phyloP scores from a whole-genome alignment of 2,888 invertebrate genomes.

The Antitype chi region DNA sequence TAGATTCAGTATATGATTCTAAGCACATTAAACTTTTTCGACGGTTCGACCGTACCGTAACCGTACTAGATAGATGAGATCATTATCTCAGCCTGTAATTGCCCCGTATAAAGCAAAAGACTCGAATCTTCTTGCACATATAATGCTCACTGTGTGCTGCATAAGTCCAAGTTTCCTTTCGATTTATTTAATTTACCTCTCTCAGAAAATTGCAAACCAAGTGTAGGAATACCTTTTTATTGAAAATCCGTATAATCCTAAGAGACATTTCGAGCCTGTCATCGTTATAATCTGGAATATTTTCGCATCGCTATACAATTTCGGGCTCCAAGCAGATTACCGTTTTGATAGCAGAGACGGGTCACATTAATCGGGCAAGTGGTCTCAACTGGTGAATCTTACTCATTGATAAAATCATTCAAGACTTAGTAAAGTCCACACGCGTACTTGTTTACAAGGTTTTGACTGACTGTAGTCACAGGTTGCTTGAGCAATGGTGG shows the following conservation, averaged over 20 bases:
- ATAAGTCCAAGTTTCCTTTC: neutral
- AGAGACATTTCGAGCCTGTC: neutral
- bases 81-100: neutral
- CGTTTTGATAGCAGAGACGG: conserved; percentile 29
- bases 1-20: too few relatives aligned
- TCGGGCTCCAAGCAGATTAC: conserved; percentile 27
- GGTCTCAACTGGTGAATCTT: conserved; percentile 1
- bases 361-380: conserved; percentile 25
- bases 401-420: neutral
- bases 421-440: neutral
- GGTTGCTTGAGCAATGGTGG: neutral
- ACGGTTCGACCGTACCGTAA: too few relatives aligned
- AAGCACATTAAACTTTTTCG: too few relatives aligned
- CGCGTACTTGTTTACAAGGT: neutral
- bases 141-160: neutral
- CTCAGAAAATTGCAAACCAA: neutral
- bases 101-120: neutral
- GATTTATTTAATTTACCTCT: neutral
- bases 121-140: neutral
- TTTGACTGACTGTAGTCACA: neutral
- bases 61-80: too few relatives aligned
- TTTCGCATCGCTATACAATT: conserved; percentile 14
- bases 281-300: conserved; percentile 22
- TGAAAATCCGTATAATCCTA: conserved; percentile 18
- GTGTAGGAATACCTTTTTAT: conserved; percentile 1